Evolutionary conservation across 2,113 vertebrate genomes (phyloP).

Genomic region (Chionodraco myersi): DNA sequence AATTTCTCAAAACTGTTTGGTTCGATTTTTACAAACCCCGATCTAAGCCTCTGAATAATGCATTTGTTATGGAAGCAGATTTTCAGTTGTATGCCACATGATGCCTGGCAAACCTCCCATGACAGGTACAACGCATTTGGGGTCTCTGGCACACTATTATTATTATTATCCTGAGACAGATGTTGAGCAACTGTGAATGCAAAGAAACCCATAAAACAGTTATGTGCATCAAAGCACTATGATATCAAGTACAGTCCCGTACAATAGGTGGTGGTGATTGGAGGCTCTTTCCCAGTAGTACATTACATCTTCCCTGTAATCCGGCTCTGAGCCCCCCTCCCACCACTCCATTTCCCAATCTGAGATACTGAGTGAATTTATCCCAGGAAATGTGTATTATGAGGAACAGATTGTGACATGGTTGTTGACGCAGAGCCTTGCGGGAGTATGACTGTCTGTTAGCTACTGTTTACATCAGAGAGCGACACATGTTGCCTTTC

Average conservation of each 20-base stretch:
- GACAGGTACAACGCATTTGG: not conserved
- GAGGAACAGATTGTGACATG: conserved; percentile 68
- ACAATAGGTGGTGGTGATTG: conserved; percentile 31
- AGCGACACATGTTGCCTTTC: conserved; percentile 1
- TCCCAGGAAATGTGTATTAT: conserved; percentile 72
- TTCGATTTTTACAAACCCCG: conserved; percentile 22
- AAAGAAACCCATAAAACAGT: not conserved
- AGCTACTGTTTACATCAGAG: not conserved
- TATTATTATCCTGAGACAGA: not conserved
- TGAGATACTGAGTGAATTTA: conserved; percentile 63
- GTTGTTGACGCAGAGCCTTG: conserved; percentile 53
- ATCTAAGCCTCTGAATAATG: conserved; percentile 35
- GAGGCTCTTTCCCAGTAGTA: conserved; percentile 68
- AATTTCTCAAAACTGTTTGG: conserved; percentile 23
- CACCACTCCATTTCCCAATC: conserved; percentile 43
- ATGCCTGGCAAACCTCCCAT: not conserved
- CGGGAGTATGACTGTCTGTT: conserved; percentile 16
- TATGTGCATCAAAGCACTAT: not conserved
- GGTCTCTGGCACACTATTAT: not conserved
- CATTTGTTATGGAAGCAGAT: conserved; percentile 10
- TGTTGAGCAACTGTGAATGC: not conserved
- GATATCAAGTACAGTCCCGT: not conserved
- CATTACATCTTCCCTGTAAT: conserved; percentile 75
- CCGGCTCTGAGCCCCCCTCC: conserved; percentile 51
- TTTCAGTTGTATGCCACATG: not conserved